These are phyloP conservation scores for Galaxea fascicularis DNA, from an alignment of 92 coral and sea anemone genomes.

Conservation along the genomic window DNA sequence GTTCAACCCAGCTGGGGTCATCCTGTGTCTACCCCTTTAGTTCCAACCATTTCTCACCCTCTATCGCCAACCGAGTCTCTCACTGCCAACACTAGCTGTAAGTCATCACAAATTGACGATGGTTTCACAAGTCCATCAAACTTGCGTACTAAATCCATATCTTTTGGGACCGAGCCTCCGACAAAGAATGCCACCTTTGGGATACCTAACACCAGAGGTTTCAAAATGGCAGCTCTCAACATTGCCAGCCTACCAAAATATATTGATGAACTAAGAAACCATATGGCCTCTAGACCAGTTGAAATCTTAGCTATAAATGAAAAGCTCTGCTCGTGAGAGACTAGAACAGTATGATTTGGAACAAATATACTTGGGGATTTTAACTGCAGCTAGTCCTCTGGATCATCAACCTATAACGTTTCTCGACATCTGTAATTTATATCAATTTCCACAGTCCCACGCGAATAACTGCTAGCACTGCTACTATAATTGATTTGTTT, in stretches of 20 bases:
- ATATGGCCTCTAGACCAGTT: conserved; percentile 41
- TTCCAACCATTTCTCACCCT: not conserved
- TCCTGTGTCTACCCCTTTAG: conserved; percentile 14
- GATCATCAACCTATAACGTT: conserved; percentile 33
- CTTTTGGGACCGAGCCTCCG: not conserved
- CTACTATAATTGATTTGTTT: conserved; percentile 18
- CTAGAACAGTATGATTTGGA: conserved; percentile 20
- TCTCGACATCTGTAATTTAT: conserved; percentile 11
- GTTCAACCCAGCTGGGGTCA: conserved; percentile 10
- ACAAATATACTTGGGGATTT: conserved; percentile 25
- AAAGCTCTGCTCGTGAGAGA: conserved; percentile 18
- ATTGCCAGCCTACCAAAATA: conserved; percentile 39
- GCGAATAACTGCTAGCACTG: conserved; percentile 14
- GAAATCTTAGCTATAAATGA: conserved; percentile 51
- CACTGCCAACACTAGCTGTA: not conserved
- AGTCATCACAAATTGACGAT: conserved; percentile 16
- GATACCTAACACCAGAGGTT: conserved; percentile 40
- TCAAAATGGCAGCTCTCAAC: conserved; percentile 25
- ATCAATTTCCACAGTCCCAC: conserved; percentile 20
- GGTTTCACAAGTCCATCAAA: not conserved
- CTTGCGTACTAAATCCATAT: not conserved
- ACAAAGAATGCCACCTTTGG: conserved; percentile 3
- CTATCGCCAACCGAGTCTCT: not conserved
- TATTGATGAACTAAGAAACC: conserved; percentile 36
- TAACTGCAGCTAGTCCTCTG: conserved; percentile 24